Percentiles rank a stretch among this genome's conserved stretches.
Evolutionary conservation across 2,797 vertebrate species (phyloP).

Genomic region (Emys orbicularis): DNA sequence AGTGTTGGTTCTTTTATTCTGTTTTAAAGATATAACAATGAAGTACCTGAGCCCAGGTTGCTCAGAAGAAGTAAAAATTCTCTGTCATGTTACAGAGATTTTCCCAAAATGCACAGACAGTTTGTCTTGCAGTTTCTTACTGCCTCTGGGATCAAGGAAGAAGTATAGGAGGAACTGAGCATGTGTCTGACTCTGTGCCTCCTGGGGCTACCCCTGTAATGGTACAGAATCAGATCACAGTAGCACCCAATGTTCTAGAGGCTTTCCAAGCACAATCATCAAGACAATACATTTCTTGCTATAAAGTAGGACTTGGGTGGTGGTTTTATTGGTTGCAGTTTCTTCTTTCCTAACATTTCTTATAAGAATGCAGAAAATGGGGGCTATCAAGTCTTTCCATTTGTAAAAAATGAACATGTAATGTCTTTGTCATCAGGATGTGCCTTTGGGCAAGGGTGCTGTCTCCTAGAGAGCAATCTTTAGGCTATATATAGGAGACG

Average conservation of each 20-base stretch:
- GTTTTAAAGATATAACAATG: background rate
- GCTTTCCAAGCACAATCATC: constrained; percentile 7
- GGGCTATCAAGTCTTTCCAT: background rate
- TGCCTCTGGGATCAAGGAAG: background rate
- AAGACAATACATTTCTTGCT: background rate
- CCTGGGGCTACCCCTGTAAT: background rate
- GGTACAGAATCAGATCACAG: background rate
- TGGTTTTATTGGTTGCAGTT: background rate
- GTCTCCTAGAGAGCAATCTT: background rate
- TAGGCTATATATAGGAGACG: background rate
- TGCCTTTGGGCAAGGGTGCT: background rate
- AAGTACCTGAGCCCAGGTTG: background rate
- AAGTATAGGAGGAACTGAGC: background rate
- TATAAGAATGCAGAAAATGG: background rate
- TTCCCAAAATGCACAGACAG: background rate
- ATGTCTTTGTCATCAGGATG: background rate
- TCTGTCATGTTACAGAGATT: background rate
- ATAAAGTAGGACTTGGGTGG: constrained; percentile 21
- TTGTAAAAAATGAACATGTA: background rate
- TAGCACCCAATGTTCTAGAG: fast-evolving
- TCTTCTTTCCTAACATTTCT: constrained; percentile 32
- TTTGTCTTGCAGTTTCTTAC: background rate
- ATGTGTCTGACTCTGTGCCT: background rate
- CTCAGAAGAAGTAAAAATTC: background rate
- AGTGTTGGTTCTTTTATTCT: background rate